Evolutionary conservation across 2,888 invertebrate species (phyloP), one percentile per base, ranked within the genome.

Genomic region (Drosophila fulvimacula): DNA sequence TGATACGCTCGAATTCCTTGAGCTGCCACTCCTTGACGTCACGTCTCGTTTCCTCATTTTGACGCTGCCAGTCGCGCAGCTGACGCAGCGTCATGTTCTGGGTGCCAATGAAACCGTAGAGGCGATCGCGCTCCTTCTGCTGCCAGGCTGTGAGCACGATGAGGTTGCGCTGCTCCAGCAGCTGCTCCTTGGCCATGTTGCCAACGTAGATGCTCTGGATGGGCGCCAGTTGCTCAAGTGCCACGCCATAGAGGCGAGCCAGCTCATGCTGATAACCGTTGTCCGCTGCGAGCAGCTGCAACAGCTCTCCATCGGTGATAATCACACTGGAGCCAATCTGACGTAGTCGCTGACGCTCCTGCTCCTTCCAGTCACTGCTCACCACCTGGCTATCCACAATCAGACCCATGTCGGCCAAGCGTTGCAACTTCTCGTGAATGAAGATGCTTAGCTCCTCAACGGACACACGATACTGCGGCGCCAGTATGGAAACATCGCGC

Each of bases 51-150:
- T 80, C 59, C 2, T 72, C 74, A 38, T 87, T 87, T 58, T 90
- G 86, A 4, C 75, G 89, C 62, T 92, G 92, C 92, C 91, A 91
- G 10, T 81, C 80, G 3, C 62, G 76, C 24, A 92, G 62, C 34
- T 90, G 87, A 1, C 80, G 79, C 15, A 81, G 60, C 0, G 73
- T 86, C 64, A 90, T 90, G 53, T 87, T 91, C 46, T 91, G 91
- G n/a, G 82, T 88, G 42, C 84, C 82, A 21, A 92, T 91, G 30
- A 92, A 79, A 3, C 79, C 82, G 64, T 91, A 92, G 0, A 92
- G 76, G 5, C 91, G 92, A 78, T 92, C 91, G 3, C 92, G 90
- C 69, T 92, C 91, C 24, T 73, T 77, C 39, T 82, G 82, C 67
- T 92, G 90, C 92, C 92, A 92, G 0, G 62, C 46, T 55, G 86